Percentiles rank a stretch among this genome's conserved stretches.
Evolutionary conservation across 2,797 vertebrate genomes (phyloP).

Genomic region (Pterois miles): DNA sequence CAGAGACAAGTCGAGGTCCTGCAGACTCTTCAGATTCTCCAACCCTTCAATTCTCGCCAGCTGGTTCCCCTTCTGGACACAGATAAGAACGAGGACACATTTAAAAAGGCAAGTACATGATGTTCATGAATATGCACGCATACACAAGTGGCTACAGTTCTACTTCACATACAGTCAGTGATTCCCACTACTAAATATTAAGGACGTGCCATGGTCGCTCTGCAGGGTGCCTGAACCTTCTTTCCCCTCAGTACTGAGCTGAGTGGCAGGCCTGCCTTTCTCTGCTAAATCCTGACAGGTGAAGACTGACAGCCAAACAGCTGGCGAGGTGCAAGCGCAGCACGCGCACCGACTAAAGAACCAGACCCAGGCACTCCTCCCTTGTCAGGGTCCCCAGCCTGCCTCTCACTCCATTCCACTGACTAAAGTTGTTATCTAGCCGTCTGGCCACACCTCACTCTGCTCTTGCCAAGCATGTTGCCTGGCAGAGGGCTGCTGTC

Average conservation of each 20-base stretch:
- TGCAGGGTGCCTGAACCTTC: conserved; percentile 46
- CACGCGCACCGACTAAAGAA: conserved; percentile 59
- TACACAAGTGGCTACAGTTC: conserved; percentile 15
- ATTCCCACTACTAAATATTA: conserved; percentile 58
- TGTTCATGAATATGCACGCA: conserved; percentile 24
- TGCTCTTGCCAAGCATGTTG: conserved; percentile 67
- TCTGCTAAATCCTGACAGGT: conserved; percentile 66
- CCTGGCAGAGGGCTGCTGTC: conserved; percentile 72
- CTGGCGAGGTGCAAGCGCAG: conserved; percentile 69
- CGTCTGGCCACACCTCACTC: conserved; percentile 60
- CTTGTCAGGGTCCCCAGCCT: conserved; percentile 42
- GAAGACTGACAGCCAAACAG: conserved; percentile 77
- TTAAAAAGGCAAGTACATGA: conserved; percentile 5
- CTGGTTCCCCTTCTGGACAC: conserved; percentile 87
- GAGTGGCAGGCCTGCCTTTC: conserved; percentile 66
- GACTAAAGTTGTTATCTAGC: conserved; percentile 69
- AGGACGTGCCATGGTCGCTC: conserved; percentile 43
- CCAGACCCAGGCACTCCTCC: conserved; percentile 40
- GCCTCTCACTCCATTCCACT: conserved; percentile 50
- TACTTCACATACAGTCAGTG: conserved; percentile 28
- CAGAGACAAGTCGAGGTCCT: conserved; percentile 87
- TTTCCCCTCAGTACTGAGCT: conserved; percentile 39
- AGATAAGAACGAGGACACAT: conserved; percentile 26
- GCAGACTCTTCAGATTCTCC: conserved; percentile 82
- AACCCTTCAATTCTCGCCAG: conserved; percentile 86